These are phyloP conservation scores for Saccopteryx leptura DNA, from an alignment of 2,113 vertebrate species.

Conservation along the genomic window DNA sequence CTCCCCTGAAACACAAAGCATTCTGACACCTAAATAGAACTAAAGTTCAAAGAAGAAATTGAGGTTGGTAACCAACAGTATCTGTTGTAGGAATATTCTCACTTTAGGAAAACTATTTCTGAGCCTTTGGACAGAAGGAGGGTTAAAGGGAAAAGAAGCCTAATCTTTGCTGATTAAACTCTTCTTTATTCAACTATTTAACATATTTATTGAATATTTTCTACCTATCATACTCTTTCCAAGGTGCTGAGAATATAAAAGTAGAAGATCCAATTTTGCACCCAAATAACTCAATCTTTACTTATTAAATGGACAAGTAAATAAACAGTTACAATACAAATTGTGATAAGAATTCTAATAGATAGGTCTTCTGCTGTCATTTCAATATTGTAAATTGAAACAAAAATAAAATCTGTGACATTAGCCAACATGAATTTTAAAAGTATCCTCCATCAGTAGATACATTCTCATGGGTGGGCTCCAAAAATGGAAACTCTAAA, in stretches of 20 bases:
- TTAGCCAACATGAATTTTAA: background rate
- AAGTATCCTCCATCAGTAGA: background rate
- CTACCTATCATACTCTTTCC: background rate
- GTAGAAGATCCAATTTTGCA: background rate
- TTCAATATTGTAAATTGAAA: background rate
- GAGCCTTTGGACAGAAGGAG: background rate
- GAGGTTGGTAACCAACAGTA: background rate
- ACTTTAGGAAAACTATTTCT: conserved; percentile 9
- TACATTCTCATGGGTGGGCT: background rate
- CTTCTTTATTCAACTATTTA: background rate
- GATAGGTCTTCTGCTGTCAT: background rate
- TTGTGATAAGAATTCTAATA: background rate
- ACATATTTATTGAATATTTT: background rate
- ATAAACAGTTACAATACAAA: background rate
- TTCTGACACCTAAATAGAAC: background rate
- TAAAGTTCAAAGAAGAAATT: background rate
- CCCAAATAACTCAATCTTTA: background rate
- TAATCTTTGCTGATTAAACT: background rate
- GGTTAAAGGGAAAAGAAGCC: background rate
- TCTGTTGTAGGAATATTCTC: background rate
- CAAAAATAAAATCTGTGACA: background rate
- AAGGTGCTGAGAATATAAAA: background rate
- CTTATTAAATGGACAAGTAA: background rate
- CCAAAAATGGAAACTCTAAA: background rate
- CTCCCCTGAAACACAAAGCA: background rate